phyloP scores from a whole-genome alignment of 1,140 invertebrate species.

The Heliconius himera region DNA sequence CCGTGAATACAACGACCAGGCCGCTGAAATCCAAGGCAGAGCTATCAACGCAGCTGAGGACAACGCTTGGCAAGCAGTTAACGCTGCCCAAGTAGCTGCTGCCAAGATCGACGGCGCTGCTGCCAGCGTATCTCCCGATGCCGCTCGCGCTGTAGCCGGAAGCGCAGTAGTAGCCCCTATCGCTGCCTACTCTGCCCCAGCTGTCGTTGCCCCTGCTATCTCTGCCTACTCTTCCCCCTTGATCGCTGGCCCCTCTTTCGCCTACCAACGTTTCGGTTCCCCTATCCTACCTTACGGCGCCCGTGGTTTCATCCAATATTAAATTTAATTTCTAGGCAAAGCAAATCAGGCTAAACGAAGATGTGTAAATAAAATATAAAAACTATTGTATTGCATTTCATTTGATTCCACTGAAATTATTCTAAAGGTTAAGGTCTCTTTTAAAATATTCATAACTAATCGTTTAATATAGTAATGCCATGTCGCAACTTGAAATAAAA shows the following conservation, averaged over 20 bases:
- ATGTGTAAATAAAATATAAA: background rate
- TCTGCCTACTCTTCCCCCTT: conserved; percentile 21
- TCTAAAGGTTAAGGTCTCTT: too few relatives aligned
- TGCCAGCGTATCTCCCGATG: conserved; percentile 81
- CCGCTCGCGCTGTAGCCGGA: conserved; percentile 67
- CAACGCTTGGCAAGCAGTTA: conserved; percentile 79
- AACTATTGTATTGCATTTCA: background rate
- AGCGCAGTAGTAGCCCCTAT: conserved; percentile 44
- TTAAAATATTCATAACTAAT: too few relatives aligned
- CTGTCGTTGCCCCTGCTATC: conserved; percentile 42
- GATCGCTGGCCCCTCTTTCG: conserved; percentile 37
- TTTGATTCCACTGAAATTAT: background rate
- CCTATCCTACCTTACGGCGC: conserved; percentile 35
- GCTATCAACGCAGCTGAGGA: conserved; percentile 82
- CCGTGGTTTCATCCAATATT: conserved; percentile 16
- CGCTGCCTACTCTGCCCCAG: conserved; percentile 24
- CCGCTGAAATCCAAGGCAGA: conserved; percentile 81
- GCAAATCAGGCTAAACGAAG: conserved; percentile 10
- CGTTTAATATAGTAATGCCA: too few relatives aligned
- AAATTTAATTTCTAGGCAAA: conserved; percentile 2
- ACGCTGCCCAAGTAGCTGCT: conserved; percentile 78
- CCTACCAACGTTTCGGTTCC: conserved; percentile 43
- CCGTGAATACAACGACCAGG: conserved; percentile 82
- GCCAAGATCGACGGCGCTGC: conserved; percentile 82
- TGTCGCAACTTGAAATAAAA: too few relatives aligned